Conservation (phyloP, 2,888 invertebrate species). For the Eupithecia abbreviata region DNA sequence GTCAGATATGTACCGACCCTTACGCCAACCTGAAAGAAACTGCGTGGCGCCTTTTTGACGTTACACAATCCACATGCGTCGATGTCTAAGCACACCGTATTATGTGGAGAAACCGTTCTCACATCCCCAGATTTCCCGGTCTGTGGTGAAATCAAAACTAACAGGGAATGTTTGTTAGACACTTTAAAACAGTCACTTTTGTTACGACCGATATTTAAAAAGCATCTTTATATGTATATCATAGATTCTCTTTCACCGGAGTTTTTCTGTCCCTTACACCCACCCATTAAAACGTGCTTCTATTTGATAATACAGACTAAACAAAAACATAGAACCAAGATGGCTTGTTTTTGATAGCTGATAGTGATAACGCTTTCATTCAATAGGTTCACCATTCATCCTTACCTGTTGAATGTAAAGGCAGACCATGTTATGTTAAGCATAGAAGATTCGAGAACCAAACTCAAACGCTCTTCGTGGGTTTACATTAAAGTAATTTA, state of each 20-base stretch:
- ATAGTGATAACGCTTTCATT: not conserved
- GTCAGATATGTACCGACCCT: not conserved
- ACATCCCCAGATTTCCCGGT: not conserved
- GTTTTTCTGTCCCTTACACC: not conserved
- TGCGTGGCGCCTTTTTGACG: not conserved
- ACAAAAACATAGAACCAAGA: not conserved
- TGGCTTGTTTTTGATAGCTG: not conserved
- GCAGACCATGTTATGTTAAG: constrained; percentile 1
- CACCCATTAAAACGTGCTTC: not conserved
- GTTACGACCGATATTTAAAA: not conserved
- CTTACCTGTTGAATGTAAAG: not conserved
- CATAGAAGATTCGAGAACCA: not conserved
- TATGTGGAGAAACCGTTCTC: not conserved
- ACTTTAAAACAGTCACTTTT: not conserved
- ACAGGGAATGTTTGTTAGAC: not conserved
- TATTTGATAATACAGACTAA: not conserved
- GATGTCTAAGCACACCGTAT: not conserved
- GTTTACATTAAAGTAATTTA: no score
- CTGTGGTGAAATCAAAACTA: not conserved
- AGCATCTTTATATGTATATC: not conserved
- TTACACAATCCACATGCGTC: constrained; percentile 1
- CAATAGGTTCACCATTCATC: not conserved
- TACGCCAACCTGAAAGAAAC: not conserved
- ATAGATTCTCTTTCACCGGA: not conserved
- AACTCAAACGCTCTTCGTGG: not conserved